Conservation (phyloP, 2,888 invertebrate genomes). For the Dolichomitus sp. region DNA sequence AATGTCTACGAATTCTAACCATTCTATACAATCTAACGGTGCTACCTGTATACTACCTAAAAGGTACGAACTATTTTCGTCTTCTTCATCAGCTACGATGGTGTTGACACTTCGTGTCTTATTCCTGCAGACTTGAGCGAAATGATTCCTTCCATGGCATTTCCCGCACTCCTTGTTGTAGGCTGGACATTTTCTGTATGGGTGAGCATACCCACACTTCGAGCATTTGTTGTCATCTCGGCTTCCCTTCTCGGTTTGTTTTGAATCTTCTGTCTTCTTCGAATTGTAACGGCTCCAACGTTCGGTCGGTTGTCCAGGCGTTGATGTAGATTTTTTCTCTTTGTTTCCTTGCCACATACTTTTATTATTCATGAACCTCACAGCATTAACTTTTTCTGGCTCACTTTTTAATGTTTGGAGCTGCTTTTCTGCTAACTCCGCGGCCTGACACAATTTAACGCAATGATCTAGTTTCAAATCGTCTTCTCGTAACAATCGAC, state of each 20-base stretch:
- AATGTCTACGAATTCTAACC: too few relatives aligned
- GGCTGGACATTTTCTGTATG: slow-evolving; percentile 45
- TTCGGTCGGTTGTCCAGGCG: too few relatives aligned
- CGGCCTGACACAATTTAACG: slow-evolving; percentile 65
- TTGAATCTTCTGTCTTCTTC: not conserved
- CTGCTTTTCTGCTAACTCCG: slow-evolving; percentile 67
- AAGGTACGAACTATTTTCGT: not conserved
- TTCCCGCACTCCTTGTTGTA: slow-evolving; percentile 50
- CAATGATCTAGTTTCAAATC: slow-evolving; percentile 66
- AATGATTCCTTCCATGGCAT: slow-evolving; percentile 58
- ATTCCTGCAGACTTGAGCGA: slow-evolving; percentile 47
- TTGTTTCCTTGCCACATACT: too few relatives aligned
- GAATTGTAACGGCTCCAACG: too few relatives aligned
- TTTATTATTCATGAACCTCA: slow-evolving; percentile 1
- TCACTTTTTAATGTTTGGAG: slow-evolving; percentile 48
- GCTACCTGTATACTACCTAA: slow-evolving; percentile 17
- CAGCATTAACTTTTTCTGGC: slow-evolving; percentile 31
- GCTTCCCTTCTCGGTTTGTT: not conserved
- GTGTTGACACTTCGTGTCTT: slow-evolving; percentile 10
- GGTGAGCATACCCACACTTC: not conserved
- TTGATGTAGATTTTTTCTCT: too few relatives aligned
- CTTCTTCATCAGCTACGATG: slow-evolving; percentile 2
- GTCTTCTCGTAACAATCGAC: slow-evolving; percentile 69
- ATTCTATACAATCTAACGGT: too few relatives aligned
- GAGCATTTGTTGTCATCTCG: slow-evolving; percentile 16